These are phyloP conservation scores for Poicephalus meyeri DNA, from an alignment of 2,113 vertebrate genomes.

Conservation along the genomic window DNA sequence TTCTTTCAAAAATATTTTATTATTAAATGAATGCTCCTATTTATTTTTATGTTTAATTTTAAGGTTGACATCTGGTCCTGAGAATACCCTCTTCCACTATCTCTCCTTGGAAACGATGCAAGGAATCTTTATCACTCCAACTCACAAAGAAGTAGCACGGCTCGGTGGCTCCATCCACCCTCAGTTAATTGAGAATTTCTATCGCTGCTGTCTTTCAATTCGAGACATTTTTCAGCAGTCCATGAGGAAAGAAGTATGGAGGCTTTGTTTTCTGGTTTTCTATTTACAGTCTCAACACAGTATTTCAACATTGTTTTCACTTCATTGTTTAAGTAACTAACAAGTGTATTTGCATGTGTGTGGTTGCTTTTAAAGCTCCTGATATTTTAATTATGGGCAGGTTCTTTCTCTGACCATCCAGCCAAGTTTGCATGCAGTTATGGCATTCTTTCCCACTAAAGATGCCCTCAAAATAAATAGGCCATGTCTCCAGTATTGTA, in stretches of 20 bases:
- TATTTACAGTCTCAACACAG: neutral
- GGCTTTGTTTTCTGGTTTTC: neutral
- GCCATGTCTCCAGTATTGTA: neutral
- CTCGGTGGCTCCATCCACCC: constrained; percentile 89
- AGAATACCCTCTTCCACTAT: constrained; percentile 97
- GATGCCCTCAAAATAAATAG: neutral
- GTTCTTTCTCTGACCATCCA: neutral
- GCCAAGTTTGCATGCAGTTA: neutral
- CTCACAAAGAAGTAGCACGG: constrained; percentile 86
- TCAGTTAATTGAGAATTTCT: constrained; percentile 91
- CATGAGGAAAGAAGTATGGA: constrained; percentile 78
- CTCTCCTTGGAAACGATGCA: constrained; percentile 89
- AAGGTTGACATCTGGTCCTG: constrained; percentile 89
- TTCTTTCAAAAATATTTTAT: neutral
- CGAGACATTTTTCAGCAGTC: constrained; percentile 88
- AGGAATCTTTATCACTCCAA: constrained; percentile 94
- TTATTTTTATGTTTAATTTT: neutral
- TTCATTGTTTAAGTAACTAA: neutral
- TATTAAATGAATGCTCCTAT: neutral
- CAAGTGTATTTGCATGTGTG: neutral
- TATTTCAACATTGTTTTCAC: neutral
- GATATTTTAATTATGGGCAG: neutral
- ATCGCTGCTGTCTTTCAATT: constrained; percentile 95
- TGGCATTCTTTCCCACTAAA: neutral
- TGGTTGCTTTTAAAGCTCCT: neutral